phyloP scores from a whole-genome alignment of 2,113 vertebrate species.

The Tragelaphus buxtoni region DNA sequence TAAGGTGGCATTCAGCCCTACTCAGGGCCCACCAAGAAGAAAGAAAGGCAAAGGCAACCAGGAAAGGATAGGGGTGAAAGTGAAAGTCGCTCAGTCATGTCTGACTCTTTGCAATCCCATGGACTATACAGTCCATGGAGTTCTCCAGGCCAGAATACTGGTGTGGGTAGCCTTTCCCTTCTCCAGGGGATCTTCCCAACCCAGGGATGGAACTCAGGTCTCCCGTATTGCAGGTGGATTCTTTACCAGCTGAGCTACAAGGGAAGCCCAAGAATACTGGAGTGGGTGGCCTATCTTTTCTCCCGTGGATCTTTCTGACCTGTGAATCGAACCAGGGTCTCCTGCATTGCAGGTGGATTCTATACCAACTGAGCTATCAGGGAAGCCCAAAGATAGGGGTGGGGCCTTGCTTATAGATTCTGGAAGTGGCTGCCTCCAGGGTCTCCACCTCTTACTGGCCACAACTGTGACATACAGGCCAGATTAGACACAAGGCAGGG shows the following conservation, averaged over 20 bases:
- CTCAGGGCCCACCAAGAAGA: neutral
- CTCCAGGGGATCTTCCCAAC: neutral
- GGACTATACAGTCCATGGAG: neutral
- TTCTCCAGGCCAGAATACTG: neutral
- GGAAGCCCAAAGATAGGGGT: neutral
- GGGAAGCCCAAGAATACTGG: neutral
- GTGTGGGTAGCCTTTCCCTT: neutral
- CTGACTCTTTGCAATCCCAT: neutral
- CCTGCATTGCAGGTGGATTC: neutral
- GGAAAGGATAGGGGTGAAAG: neutral
- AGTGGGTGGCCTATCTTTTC: neutral
- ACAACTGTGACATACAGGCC: neutral
- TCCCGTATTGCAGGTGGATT: rapidly evolving
- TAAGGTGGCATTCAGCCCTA: neutral
- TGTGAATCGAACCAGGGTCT: neutral
- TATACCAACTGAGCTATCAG: neutral
- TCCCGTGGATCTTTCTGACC: neutral
- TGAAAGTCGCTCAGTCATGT: neutral
- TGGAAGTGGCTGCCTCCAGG: neutral
- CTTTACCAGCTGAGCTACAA: neutral
- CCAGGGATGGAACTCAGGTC: neutral
- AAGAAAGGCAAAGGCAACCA: neutral
- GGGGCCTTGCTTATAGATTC: neutral
- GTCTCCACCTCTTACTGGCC: neutral
- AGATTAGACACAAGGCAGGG: neutral